These are phyloP conservation scores for Rhabdomys pumilio DNA, from an alignment of 2,797 vertebrate genomes.

Conservation along the genomic window DNA sequence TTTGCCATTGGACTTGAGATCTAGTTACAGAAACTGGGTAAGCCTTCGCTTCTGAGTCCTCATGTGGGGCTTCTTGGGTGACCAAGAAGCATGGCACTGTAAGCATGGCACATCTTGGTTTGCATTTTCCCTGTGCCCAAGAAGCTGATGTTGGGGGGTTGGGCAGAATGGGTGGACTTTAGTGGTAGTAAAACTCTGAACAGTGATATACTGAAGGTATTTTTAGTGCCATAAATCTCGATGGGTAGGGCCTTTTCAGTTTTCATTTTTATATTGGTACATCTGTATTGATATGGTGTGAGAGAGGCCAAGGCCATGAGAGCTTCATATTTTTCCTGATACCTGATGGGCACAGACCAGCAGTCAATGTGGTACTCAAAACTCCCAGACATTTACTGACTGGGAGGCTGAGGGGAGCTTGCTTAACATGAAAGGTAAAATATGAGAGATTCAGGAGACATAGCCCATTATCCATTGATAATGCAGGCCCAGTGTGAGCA, in stretches of 20 bases:
- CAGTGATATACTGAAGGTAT: neutral
- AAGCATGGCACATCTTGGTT: neutral
- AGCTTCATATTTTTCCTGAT: neutral
- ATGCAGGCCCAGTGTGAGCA: neutral
- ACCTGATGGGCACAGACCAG: neutral
- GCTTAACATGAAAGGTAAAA: neutral
- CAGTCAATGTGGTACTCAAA: neutral
- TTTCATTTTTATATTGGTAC: neutral
- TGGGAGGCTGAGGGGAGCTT: neutral
- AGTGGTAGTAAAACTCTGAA: constrained; percentile 8
- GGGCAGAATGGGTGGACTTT: neutral
- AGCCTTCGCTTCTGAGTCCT: neutral
- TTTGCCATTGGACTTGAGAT: neutral
- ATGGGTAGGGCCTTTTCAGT: neutral
- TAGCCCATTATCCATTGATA: neutral
- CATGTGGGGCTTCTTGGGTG: neutral
- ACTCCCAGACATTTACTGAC: neutral
- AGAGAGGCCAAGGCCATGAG: neutral
- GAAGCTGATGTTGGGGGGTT: neutral
- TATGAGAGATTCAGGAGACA: neutral
- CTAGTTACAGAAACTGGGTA: neutral
- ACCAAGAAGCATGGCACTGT: neutral
- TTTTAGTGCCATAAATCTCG: neutral
- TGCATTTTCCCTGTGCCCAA: neutral
- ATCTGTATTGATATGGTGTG: neutral